A percentile compares a stretch with the other conserved stretches of the same genome.
Evolutionary conservation across 1,140 invertebrate species (phyloP).

Genomic region (Lucilia cuprina): DNA sequence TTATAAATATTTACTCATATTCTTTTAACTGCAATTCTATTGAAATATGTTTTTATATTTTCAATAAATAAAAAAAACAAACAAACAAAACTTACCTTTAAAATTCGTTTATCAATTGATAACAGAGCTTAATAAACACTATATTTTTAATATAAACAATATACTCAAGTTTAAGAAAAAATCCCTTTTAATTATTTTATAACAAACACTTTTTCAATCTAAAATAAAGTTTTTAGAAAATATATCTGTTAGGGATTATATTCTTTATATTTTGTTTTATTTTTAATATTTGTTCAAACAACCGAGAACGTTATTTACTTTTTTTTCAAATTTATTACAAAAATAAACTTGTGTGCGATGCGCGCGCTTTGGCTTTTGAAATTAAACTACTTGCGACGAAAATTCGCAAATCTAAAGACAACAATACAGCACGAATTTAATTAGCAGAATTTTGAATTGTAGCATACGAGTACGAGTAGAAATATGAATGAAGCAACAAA

Average conservation of each 20-base stretch:
- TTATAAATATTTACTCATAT: too few relatives aligned
- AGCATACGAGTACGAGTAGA: not conserved
- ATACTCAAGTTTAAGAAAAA: not conserved
- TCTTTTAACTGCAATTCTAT: too few relatives aligned
- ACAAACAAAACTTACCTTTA: not conserved
- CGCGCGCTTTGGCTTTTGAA: constrained; percentile 35
- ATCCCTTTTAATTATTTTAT: not conserved
- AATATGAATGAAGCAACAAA: not conserved
- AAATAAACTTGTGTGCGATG: constrained; percentile 1
- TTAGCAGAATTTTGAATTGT: not conserved
- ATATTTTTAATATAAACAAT: not conserved
- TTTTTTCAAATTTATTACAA: not conserved
- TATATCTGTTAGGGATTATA: not conserved
- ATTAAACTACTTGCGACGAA: constrained; percentile 25
- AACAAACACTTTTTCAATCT: not conserved
- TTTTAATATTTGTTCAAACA: not conserved
- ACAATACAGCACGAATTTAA: constrained; percentile 21
- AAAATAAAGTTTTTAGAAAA: not conserved
- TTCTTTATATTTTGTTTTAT: not conserved
- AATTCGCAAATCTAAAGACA: constrained; percentile 34
- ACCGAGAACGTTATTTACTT: not conserved
- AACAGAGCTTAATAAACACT: not conserved
- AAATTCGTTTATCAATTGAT: not conserved
- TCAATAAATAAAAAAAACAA: too few relatives aligned
- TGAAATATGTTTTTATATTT: too few relatives aligned